Evolutionary conservation across 2,888 invertebrate species (phyloP), one percentile per base, ranked within the genome.

Genomic region (Cephus nigrinus): DNA sequence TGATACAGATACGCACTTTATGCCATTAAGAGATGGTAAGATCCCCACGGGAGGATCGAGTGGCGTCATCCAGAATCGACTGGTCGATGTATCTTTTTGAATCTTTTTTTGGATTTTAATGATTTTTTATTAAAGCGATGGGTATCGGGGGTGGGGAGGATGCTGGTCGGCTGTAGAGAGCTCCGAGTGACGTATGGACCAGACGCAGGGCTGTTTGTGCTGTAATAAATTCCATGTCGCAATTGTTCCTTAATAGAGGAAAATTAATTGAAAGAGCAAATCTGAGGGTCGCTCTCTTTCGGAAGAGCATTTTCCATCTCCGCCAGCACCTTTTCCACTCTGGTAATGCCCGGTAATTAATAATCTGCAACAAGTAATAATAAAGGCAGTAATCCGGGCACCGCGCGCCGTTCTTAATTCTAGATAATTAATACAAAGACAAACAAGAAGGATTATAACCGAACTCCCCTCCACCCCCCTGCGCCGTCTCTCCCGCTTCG

Each of bases 311-410:
- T 82, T 75, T 82, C 78, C 55, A 55, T 15, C 82, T 80, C 81
- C 80, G 78, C 80, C 80, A 78, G 77, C 82, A 78, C 79, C 81
- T 76, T 74, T 78, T 74, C 80, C 78, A 79, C 75, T 79, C 78
- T 82, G 84, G 81, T 90, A 90, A 89, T 90, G 89, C 89, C 86
- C 84, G 86, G 89, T 90, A 91, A 91, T 91, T 90, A 91, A 91
- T 91, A 91, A 91, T 91, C 90, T 87, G 88, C 89, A 90, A 90
- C 89, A 89, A 91, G 90, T 90, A 90, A 91, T 90, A 91, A 90
- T 90, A 89, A 90, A 90, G 90, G 84, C 87, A 83, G 88, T 90
- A 91, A 91, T 91, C 90, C 90, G 87, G 86, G 84, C 85, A 86
- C 84, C 84, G 83, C 86, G 84, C 87, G 80, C 83, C 86, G 84